A percentile compares a stretch with the other conserved stretches of the same genome.
Evolutionary conservation across 2,797 vertebrate genomes (phyloP).

Genomic region (Syncerus caffer): DNA sequence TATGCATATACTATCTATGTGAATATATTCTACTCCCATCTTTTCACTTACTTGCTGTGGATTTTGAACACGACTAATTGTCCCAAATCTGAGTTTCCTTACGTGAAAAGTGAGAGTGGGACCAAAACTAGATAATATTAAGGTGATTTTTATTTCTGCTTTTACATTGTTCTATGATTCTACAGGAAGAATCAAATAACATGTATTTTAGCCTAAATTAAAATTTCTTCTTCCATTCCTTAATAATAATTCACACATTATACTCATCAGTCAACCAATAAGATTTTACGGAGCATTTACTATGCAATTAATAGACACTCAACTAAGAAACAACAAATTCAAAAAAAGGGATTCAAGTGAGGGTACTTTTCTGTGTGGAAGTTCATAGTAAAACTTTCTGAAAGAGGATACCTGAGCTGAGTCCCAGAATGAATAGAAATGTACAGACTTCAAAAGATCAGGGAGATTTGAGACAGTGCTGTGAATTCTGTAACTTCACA

Average conservation of each 20-base stretch:
- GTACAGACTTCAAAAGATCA: neutral
- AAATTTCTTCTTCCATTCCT: neutral
- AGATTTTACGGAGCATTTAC: neutral
- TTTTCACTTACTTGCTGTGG: neutral
- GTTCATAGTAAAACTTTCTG: neutral
- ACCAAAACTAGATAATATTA: neutral
- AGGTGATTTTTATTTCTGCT: neutral
- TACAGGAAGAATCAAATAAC: neutral
- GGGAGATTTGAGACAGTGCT: neutral
- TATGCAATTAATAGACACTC: neutral
- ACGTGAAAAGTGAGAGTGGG: neutral
- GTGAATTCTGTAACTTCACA: neutral
- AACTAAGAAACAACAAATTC: neutral
- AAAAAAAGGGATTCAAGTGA: neutral
- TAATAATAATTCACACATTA: neutral
- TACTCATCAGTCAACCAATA: neutral
- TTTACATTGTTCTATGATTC: neutral
- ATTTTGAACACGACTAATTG: neutral
- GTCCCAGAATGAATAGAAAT: neutral
- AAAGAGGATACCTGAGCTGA: neutral
- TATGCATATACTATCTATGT: neutral
- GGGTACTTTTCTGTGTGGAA: neutral
- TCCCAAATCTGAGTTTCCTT: neutral
- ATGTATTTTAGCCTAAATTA: constrained; percentile 8
- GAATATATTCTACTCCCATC: neutral